Conservation (phyloP, 1,140 invertebrate species). For the Drosophila melanica region DNA sequence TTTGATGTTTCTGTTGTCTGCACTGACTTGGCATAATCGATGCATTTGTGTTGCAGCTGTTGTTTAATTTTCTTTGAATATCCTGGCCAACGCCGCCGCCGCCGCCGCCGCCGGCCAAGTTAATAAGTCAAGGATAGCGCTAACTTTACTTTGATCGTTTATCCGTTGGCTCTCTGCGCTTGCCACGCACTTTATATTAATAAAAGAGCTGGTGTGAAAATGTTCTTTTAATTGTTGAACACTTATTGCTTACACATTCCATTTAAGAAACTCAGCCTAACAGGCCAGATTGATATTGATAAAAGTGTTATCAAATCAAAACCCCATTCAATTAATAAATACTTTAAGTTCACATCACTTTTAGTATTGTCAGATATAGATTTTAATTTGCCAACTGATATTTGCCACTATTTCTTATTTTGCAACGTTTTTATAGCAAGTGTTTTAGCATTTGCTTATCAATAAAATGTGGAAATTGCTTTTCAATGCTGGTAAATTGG, state of each 20-base stretch:
- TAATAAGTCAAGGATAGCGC: constrained; percentile 65
- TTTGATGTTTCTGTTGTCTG: constrained; percentile 58
- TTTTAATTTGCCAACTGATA: not conserved
- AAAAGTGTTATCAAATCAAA: too few relatives aligned
- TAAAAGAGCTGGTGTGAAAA: not conserved
- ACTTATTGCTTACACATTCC: not conserved
- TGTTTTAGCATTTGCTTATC: not conserved
- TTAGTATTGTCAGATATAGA: too few relatives aligned
- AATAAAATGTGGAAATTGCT: constrained; percentile 31
- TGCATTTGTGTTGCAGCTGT: constrained; percentile 50
- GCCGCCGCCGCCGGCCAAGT: constrained; percentile 54
- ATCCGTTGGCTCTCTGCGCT: not conserved
- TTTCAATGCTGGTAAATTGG: constrained; percentile 33
- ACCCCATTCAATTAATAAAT: too few relatives aligned
- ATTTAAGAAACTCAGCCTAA: too few relatives aligned
- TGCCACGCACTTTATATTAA: constrained; percentile 14
- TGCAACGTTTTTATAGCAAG: not conserved
- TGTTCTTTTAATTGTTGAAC: not conserved
- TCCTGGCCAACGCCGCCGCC: constrained; percentile 38
- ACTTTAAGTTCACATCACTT: too few relatives aligned
- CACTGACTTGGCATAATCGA: constrained; percentile 74
- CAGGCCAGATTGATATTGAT: too few relatives aligned
- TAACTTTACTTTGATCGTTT: constrained; percentile 51
- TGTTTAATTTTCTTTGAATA: constrained; percentile 62
- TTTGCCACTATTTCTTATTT: not conserved